Conservation (phyloP, 2,113 vertebrate genomes). For the Pholis gunnellus region DNA sequence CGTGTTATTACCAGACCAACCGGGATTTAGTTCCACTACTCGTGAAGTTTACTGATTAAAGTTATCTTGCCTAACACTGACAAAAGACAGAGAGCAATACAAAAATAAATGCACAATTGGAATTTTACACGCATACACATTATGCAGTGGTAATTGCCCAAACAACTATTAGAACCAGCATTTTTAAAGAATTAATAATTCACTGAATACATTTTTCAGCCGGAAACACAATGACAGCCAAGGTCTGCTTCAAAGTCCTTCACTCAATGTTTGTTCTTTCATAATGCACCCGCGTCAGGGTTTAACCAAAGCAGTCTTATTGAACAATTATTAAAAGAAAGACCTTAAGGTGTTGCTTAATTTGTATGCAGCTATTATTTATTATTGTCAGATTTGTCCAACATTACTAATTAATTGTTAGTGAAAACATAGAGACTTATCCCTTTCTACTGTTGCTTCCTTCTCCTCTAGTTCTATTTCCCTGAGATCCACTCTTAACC, state of each 20-base stretch:
- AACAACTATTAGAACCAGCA: background rate
- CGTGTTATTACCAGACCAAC: background rate
- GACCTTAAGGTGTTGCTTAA: background rate
- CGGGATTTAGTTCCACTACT: background rate
- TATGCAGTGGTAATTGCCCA: slow-evolving; percentile 18
- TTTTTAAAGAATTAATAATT: slow-evolving; percentile 36
- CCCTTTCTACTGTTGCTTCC: background rate
- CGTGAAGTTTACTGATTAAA: slow-evolving; percentile 13
- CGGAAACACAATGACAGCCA: background rate
- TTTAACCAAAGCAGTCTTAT: background rate
- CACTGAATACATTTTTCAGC: slow-evolving; percentile 32
- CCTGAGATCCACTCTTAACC: slow-evolving; percentile 39
- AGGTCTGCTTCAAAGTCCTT: slow-evolving; percentile 24
- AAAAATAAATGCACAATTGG: background rate
- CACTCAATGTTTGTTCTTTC: background rate
- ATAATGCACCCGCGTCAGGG: background rate
- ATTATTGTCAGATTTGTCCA: background rate
- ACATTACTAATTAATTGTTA: slow-evolving; percentile 32
- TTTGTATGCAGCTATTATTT: background rate
- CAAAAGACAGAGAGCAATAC: background rate
- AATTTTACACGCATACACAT: background rate
- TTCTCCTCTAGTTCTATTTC: background rate
- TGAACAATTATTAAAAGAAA: background rate
- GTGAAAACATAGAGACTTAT: slow-evolving; percentile 1
- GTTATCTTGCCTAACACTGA: background rate